These are phyloP conservation scores for Tretioscincus oriximinensis DNA, from an alignment of 2,113 vertebrate genomes.

Conservation along the genomic window DNA sequence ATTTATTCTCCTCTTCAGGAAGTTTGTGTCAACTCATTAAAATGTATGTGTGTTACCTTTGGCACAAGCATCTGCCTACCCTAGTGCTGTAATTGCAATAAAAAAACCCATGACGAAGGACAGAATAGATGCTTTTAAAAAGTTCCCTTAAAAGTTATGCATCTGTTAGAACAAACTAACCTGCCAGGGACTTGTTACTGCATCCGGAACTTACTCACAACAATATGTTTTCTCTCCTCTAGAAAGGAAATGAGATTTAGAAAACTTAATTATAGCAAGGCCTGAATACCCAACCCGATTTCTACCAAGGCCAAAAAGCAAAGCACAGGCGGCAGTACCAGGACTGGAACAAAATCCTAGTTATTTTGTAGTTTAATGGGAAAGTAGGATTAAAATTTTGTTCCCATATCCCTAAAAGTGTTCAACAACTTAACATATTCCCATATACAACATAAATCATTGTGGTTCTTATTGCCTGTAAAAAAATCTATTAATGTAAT, in stretches of 20 bases:
- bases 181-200: slow-evolving; percentile 70
- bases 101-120: slow-evolving; percentile 61
- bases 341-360: slow-evolving; percentile 18
- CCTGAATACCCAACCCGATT: slow-evolving; percentile 27
- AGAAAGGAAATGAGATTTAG: slow-evolving; percentile 66
- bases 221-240: slow-evolving; percentile 67
- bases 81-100: slow-evolving; percentile 66
- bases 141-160: slow-evolving; percentile 66
- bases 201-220: slow-evolving; percentile 71
- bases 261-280: slow-evolving; percentile 62
- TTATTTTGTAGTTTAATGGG: slow-evolving; percentile 9
- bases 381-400: not conserved
- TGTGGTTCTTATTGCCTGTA: slow-evolving; percentile 31
- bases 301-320: slow-evolving; percentile 13
- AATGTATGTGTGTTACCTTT: slow-evolving; percentile 66
- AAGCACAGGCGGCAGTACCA: slow-evolving; percentile 39
- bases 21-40: slow-evolving; percentile 64
- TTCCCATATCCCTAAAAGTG: not conserved
- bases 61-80: slow-evolving; percentile 53
- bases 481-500: slow-evolving; percentile 23
- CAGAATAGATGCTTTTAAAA: slow-evolving; percentile 62
- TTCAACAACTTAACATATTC: not conserved
- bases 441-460: not conserved
- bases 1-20: slow-evolving; percentile 52
- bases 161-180: slow-evolving; percentile 64